Evolutionary conservation across 2,888 invertebrate species (phyloP), one percentile per base, ranked within the genome.

Genomic region (Chrysolina oricalcia): DNA sequence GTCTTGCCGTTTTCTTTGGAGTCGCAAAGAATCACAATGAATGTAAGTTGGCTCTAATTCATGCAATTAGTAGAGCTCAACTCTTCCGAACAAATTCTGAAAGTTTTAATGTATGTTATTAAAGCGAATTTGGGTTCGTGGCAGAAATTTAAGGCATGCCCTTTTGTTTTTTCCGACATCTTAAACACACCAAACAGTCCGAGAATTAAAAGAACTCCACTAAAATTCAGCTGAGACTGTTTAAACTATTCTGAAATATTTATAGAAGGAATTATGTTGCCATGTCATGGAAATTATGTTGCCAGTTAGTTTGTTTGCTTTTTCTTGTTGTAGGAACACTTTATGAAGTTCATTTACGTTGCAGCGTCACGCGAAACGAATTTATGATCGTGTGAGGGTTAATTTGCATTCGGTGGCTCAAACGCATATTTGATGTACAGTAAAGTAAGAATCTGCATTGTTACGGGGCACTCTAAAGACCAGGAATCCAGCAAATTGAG

Each of bases 101-200:
- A 88, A 87, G 84, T 88, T 88, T 88, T 87, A 88, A 88, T 88
- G 87, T 87, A 81, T 85, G 87, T 87, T 87, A 87, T 88, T 87
- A 87, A 86, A 84, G 86, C 82, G 85, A 87, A 87, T 87, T 87
- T 87, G 85, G 85, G 86, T 85, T 83, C 84, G 79, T 82, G 72
- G 80, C 78, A 78, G 78, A 78, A 79, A 82, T 82, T 84, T 80
- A 79, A 81, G 81, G 81, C 81, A 77, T 75, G 77, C 76, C 78
- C 78, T 78, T 79, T 79, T 75, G 74, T 81, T 81, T 81, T 82
- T 79, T 72, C 73, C 73, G 73, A 70, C 74, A 59, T 77, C 76
- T 79, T 76, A 79, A 78, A 78, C 76, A 80, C 77, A 78, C 81
- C 78, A 79, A 75, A 75, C 78, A 74, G 75, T 72, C 68, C 70